Evolutionary conservation across 2,888 invertebrate species (phyloP).

Genomic region (Cheilosia variabilis): DNA sequence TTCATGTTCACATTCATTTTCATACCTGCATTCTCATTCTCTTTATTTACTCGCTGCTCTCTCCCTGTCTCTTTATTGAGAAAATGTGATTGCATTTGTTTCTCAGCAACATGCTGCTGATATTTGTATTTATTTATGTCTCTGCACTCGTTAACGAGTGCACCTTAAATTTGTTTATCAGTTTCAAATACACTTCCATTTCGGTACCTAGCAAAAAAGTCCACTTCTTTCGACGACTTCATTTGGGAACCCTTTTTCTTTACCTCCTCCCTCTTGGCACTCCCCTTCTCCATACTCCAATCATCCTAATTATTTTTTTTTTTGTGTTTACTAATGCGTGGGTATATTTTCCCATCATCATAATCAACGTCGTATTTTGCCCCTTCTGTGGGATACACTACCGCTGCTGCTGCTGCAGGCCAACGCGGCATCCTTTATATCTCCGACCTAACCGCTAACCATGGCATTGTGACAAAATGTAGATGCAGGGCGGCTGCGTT

Average conservation of each 20-base stretch:
- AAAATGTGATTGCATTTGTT: neutral
- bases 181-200: neutral
- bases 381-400: constrained; percentile 31
- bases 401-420: constrained; percentile 15
- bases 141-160: constrained; percentile 11
- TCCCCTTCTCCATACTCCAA: neutral
- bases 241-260: constrained; percentile 28
- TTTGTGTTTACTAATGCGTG: constrained; percentile 57
- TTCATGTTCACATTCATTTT: too few relatives aligned
- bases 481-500: constrained; percentile 56
- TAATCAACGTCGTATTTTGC: neutral
- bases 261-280: neutral
- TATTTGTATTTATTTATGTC: neutral
- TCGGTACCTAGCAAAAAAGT: constrained; percentile 23
- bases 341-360: constrained; percentile 45
- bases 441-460: constrained; percentile 21
- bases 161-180: constrained; percentile 28
- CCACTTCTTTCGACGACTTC: constrained; percentile 12
- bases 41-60: neutral
- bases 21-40: neutral
- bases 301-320: constrained; percentile 56
- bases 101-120: constrained; percentile 51
- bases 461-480: constrained; percentile 53
- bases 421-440: constrained; percentile 54
- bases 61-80: neutral